These are phyloP conservation scores for Campoletis raptor DNA, from an alignment of 2,888 invertebrate genomes.

Conservation along the genomic window DNA sequence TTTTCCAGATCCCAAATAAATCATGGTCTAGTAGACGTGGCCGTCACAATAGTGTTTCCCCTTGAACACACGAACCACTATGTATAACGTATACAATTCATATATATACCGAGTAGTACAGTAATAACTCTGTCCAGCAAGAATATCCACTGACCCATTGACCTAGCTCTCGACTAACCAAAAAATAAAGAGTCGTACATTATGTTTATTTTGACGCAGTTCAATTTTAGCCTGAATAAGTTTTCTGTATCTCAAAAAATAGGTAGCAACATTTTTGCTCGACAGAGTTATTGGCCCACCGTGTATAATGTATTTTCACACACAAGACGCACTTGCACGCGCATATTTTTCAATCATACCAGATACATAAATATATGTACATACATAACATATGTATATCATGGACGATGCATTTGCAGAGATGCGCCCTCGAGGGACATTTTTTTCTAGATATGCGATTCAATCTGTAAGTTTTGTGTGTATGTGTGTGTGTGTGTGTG, in stretches of 20 bases:
- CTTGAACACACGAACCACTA: neutral
- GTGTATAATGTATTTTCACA: neutral
- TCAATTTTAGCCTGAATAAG: too few species aligned
- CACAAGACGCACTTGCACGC: constrained; percentile 40
- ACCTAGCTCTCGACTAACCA: too few species aligned
- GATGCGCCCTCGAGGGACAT: neutral
- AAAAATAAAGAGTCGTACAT: too few species aligned
- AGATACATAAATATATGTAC: constrained; percentile 50
- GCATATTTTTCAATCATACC: neutral
- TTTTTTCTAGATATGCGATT: constrained; percentile 25
- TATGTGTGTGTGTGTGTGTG: constrained; percentile 13
- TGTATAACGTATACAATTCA: constrained; percentile 52
- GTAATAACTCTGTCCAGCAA: too few species aligned
- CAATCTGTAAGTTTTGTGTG: neutral
- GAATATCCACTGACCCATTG: too few species aligned
- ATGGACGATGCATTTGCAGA: constrained; percentile 18
- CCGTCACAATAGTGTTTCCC: too few species aligned
- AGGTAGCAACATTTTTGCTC: too few species aligned
- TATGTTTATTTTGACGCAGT: too few species aligned
- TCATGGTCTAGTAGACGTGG: too few species aligned
- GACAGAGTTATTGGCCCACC: too few species aligned
- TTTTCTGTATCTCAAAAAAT: too few species aligned
- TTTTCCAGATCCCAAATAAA: too few species aligned
- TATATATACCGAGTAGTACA: neutral
- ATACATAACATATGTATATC: constrained; percentile 36